Percentiles rank a stretch among this genome's conserved stretches.
Conservation (phyloP, 2,888 invertebrate genomes). For the Synergus laeviventris region DNA sequence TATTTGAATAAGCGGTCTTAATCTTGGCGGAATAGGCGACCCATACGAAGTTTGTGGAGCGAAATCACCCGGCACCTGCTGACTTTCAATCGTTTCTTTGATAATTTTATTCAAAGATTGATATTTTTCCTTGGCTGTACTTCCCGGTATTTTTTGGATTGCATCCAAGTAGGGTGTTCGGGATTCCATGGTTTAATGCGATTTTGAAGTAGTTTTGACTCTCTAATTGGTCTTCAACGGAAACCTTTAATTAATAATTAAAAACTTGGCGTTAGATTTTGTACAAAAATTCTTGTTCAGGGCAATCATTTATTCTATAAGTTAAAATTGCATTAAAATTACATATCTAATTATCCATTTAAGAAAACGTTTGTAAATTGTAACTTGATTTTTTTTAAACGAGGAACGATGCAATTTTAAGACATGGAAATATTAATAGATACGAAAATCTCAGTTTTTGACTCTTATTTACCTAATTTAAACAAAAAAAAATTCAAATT, state of each 20-base stretch:
- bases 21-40: constrained; percentile 50
- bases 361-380: not conserved
- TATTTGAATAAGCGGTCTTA: constrained; percentile 59
- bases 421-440: constrained; percentile 15
- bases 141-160: constrained; percentile 65
- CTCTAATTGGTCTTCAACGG: constrained; percentile 22
- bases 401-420: not conserved
- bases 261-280: constrained; percentile 11
- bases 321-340: too few relatives aligned
- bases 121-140: constrained; percentile 62
- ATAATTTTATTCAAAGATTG: constrained; percentile 58
- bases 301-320: not conserved
- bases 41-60: constrained; percentile 23
- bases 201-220: not conserved
- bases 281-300: not conserved
- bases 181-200: constrained; percentile 5
- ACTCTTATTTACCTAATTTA: not conserved
- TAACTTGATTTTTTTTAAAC: not conserved
- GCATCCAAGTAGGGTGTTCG: constrained; percentile 53
- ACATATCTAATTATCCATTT: not conserved
- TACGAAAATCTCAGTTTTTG: not conserved
- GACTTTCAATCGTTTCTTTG: constrained; percentile 39
- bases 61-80: constrained; percentile 30
- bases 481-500: too few relatives aligned
- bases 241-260: constrained; percentile 26